phyloP scores from a whole-genome alignment of 2,113 vertebrate species.

The Anarrhichthys ocellatus region DNA sequence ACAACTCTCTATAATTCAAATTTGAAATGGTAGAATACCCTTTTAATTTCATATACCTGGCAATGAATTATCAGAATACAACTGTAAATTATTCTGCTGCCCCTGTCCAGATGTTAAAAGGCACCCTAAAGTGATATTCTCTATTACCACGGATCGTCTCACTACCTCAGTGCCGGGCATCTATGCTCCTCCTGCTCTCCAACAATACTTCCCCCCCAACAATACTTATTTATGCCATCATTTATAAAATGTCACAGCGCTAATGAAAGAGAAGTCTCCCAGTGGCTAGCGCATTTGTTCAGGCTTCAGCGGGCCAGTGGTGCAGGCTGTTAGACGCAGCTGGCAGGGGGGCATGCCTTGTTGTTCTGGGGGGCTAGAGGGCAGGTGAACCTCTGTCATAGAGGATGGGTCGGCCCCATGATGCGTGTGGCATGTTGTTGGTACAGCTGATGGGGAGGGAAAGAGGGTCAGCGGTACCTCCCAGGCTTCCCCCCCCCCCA shows the following conservation, averaged over 20 bases:
- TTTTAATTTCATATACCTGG: not conserved
- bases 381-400: conserved; percentile 70
- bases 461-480: conserved; percentile 72
- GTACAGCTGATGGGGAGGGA: conserved; percentile 62
- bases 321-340: conserved; percentile 62
- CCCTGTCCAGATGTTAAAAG: not conserved
- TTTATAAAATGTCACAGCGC: conserved; percentile 33
- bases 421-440: conserved; percentile 70
- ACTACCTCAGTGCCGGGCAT: not conserved
- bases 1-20: too few relatives aligned
- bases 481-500: conserved; percentile 55
- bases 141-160: not conserved
- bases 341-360: conserved; percentile 56
- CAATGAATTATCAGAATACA: not conserved
- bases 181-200: not conserved
- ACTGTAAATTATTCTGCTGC: not conserved
- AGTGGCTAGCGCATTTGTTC: conserved; percentile 44
- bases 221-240: conserved; percentile 37
- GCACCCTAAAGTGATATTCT: not conserved
- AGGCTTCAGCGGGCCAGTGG: conserved; percentile 42
- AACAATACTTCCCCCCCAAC: conserved; percentile 4
- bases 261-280: conserved; percentile 37
- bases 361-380: conserved; percentile 66
- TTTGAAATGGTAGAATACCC: not conserved
- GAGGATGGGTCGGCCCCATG: conserved; percentile 55